These are phyloP conservation scores for Argya squamiceps DNA, from an alignment of 2,797 vertebrate genomes.

Conservation along the genomic window DNA sequence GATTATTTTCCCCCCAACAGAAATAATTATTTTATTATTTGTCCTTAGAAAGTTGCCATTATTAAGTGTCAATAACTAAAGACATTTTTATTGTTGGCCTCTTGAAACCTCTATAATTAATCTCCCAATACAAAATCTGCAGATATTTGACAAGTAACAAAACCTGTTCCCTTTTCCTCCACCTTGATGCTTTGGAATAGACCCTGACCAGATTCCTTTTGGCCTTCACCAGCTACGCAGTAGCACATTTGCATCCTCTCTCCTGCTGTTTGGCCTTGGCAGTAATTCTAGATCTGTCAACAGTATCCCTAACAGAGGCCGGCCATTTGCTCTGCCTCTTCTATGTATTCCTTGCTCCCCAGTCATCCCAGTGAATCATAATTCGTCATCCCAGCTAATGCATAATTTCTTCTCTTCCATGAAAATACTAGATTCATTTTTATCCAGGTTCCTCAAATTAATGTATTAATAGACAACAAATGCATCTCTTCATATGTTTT, in stretches of 20 bases:
- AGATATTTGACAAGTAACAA: neutral
- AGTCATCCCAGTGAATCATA: neutral
- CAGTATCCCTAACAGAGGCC: neutral
- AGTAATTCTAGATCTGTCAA: neutral
- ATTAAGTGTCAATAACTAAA: neutral
- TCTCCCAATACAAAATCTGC: neutral
- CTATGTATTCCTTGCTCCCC: neutral
- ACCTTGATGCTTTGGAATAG: neutral
- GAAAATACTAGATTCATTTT: neutral
- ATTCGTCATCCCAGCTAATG: neutral
- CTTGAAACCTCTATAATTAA: neutral
- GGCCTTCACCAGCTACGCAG: neutral
- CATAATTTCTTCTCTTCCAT: neutral
- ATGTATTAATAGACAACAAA: neutral
- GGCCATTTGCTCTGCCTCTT: neutral
- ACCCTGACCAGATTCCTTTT: neutral
- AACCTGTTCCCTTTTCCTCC: neutral
- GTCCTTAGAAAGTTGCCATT: neutral
- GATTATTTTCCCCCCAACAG: neutral
- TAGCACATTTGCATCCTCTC: neutral
- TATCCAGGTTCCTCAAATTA: neutral
- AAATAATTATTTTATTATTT: neutral
- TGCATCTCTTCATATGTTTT: neutral
- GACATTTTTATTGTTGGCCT: neutral
- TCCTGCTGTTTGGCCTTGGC: neutral